Evolutionary conservation across 2,113 vertebrate genomes (phyloP).

Genomic region (Sinocyclocheilus grahami): DNA sequence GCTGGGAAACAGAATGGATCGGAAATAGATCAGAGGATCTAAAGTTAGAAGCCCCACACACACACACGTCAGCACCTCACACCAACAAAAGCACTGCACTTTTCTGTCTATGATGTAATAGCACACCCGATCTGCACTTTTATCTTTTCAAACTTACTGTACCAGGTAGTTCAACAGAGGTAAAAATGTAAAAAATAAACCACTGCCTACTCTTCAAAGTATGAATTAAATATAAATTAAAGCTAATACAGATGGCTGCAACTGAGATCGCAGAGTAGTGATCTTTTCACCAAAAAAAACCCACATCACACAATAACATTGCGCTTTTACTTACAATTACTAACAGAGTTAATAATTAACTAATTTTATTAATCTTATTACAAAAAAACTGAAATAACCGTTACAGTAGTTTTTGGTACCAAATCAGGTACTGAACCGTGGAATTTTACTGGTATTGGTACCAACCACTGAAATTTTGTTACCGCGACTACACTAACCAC

Average conservation of each 20-base stretch:
- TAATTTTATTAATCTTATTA: too few species aligned
- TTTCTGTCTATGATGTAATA: not conserved
- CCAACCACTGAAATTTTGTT: not conserved
- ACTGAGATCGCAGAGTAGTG: not conserved
- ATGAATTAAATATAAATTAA: too few species aligned
- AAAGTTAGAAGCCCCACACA: slow-evolving; percentile 14
- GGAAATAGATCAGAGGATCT: slow-evolving; percentile 34
- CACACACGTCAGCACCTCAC: not conserved
- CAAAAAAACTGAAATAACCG: too few species aligned
- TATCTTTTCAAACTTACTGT: not conserved
- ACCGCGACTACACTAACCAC: not conserved
- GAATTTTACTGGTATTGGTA: not conserved
- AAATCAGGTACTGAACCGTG: not conserved
- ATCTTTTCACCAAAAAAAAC: too few species aligned
- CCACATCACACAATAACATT: too few species aligned
- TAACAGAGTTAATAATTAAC: too few species aligned
- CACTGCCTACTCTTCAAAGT: too few species aligned
- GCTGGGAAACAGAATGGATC: slow-evolving; percentile 23
- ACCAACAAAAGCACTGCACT: not conserved
- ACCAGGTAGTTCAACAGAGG: not conserved
- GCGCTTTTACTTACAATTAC: too few species aligned
- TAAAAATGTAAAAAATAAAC: too few species aligned
- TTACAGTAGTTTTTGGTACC: not conserved
- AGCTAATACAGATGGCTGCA: too few species aligned
- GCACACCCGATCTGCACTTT: not conserved